These are phyloP conservation scores for Octodon degus DNA, from an alignment of 2,113 vertebrate genomes.

Conservation along the genomic window DNA sequence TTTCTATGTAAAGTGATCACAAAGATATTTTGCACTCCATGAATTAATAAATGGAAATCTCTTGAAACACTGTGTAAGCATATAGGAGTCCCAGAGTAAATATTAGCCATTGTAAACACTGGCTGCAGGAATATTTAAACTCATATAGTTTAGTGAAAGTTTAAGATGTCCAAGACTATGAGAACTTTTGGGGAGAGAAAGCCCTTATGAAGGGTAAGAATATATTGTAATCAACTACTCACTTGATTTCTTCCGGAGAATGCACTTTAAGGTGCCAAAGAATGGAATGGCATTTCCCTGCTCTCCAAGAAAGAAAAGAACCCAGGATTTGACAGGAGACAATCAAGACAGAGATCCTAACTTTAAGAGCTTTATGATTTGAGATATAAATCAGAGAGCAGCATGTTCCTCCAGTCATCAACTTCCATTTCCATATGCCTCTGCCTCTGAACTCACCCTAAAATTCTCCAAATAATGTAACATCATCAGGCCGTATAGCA, in stretches of 20 bases:
- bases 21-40: neutral
- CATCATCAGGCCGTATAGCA: neutral
- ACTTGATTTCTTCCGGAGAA: neutral
- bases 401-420: neutral
- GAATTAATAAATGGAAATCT: neutral
- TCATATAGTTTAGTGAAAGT: neutral
- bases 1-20: neutral
- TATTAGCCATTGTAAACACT: neutral
- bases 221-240: neutral
- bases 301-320: slow-evolving; percentile 1
- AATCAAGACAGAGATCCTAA: neutral
- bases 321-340: neutral
- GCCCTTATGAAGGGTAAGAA: neutral
- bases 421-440: neutral
- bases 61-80: neutral
- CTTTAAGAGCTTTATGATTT: neutral
- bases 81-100: neutral
- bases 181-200: neutral
- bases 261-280: neutral
- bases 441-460: neutral
- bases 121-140: neutral
- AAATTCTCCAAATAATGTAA: neutral
- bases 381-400: slow-evolving; percentile 9
- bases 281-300: neutral
- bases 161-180: neutral